Conservation (phyloP, 2,797 vertebrate genomes). For the Mallotus villosus region DNA sequence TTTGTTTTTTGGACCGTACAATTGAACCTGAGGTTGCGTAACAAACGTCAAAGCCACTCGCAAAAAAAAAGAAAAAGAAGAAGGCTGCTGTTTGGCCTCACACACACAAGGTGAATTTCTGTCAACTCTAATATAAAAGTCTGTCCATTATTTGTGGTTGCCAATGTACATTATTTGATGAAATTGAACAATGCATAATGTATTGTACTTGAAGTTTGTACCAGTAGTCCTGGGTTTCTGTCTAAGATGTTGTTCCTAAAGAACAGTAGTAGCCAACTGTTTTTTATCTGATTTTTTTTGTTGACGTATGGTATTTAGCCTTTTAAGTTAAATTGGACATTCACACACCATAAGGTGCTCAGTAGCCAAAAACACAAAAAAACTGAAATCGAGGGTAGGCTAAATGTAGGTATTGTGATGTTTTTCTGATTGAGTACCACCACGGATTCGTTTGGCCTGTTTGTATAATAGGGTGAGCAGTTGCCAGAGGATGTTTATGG, state of each 20-base stretch:
- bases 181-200: constrained; percentile 15
- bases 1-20: not conserved
- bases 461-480: constrained; percentile 7
- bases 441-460: not conserved
- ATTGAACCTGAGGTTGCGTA: constrained; percentile 3
- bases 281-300: not conserved
- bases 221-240: not conserved
- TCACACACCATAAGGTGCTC: constrained; percentile 9
- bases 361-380: not conserved
- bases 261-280: not conserved
- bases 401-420: too few species aligned
- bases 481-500: constrained; percentile 3
- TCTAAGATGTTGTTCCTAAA: constrained; percentile 4
- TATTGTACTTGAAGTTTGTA: constrained; percentile 16
- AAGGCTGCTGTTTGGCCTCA: not conserved
- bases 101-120: not conserved
- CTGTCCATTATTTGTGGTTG: not conserved
- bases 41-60: not conserved
- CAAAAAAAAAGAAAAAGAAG: not conserved
- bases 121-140: not conserved
- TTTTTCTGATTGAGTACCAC: not conserved
- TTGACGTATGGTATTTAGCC: not conserved
- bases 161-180: constrained; percentile 4
- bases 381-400: too few species aligned
- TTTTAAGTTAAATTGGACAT: constrained; percentile 1